Base-by-base conservation (phyloP, 2,888 invertebrate genomes). In the Cenopis cana region DNA sequence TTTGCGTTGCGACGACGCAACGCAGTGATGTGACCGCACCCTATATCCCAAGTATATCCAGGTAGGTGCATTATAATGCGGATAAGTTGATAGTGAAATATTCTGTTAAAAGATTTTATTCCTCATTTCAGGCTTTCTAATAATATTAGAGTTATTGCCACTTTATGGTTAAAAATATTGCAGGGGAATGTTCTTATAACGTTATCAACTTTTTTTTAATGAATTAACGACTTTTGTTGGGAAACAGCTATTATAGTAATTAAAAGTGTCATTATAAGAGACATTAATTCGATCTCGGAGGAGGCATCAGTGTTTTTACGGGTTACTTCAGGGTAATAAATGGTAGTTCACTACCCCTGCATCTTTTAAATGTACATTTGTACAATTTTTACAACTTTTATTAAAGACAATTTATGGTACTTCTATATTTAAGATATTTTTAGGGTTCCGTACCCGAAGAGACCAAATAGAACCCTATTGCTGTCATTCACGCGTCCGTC, bases 211-310 rank as follows among this genome's bases (percentile, higher is more conserved):
- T 83, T 88, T n/a, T 91, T 91, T 87, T 91, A 91, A 90, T 91
- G 89, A 89, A 92, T 89, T 88, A 91, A 93, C 85, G 89, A 83
- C 88, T 87, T 86, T 93, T 90, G 91, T 93, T 93, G 79, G 74
- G 73, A 69, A 93, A 93, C 82, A 85, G 79, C 84, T 82, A 92
- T 93, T 92, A 90, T 89, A 92, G 91, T 91, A 92, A 93, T 93
- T 92, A 93, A 93, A 93, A 93, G 90, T 91, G 85, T 87, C 91
- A 93, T 93, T 93, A 93, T 87, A 88, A 89, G 85, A 84, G 85
- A 88, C 90, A 91, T 92, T 90, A 89, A 90, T 90, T 86, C 85
- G 82, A 84, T 87, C 93, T 93, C 93, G 73, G 81, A 83, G 93
- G 93, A 85, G 87, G 87, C 90, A 85, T 93, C 91, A 87, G 85